These are phyloP conservation scores for Brachyalestes nurse DNA, from an alignment of 2,797 vertebrate species.

Conservation along the genomic window DNA sequence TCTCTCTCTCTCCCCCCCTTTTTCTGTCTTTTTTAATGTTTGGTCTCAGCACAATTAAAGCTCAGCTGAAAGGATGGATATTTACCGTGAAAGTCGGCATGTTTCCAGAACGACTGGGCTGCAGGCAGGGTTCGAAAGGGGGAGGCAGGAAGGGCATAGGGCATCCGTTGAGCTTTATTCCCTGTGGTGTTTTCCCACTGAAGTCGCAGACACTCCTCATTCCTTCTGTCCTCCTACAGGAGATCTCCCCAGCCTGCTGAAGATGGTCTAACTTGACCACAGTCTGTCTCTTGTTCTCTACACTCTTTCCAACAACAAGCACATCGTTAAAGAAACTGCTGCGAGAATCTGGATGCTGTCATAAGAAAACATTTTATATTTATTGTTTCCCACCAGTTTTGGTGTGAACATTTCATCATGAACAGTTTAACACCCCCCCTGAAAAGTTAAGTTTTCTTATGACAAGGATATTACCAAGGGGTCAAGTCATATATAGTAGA, in stretches of 20 bases:
- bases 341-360: not conserved
- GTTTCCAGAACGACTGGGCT: not conserved
- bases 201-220: not conserved
- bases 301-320: not conserved
- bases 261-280: constrained; percentile 8
- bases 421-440: no score
- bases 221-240: constrained; percentile 8
- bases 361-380: not conserved
- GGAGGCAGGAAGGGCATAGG: no score
- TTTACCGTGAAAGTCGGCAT: constrained; percentile 72
- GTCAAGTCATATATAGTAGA: not conserved
- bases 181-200: constrained; percentile 10
- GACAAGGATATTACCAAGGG: not conserved
- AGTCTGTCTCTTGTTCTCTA: not conserved
- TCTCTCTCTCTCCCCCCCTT: constrained; percentile 82
- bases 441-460: not conserved
- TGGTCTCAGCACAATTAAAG: constrained; percentile 76
- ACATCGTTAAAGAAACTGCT: not conserved
- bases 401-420: no score
- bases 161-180: not conserved
- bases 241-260: not conserved
- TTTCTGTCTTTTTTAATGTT: constrained; percentile 75
- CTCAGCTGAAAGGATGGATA: constrained; percentile 76
- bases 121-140: not conserved
- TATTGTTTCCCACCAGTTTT: no score